A percentile compares a stretch with the other conserved stretches of the same genome.
These are phyloP conservation scores for Apodemia duryi DNA, from an alignment of 2,888 invertebrate genomes.

Conservation along the genomic window DNA sequence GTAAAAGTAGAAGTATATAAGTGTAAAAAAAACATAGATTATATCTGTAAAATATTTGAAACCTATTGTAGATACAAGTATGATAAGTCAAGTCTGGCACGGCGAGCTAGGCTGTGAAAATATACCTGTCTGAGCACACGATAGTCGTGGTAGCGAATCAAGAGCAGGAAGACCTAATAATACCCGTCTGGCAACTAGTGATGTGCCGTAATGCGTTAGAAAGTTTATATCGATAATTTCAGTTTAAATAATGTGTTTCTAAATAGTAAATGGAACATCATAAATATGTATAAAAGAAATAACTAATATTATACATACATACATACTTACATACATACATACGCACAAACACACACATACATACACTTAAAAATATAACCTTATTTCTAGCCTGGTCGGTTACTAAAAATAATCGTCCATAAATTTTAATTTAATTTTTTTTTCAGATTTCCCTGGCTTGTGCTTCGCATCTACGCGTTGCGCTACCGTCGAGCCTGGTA, in stretches of 20 bases:
- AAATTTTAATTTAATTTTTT: background rate
- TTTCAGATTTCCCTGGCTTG: constrained; percentile 91
- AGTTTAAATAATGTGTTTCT: constrained; percentile 16
- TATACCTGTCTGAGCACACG: constrained; percentile 38
- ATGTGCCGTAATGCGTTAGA: constrained; percentile 28
- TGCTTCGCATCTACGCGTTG: constrained; percentile 95
- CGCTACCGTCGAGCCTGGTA: constrained; percentile 91
- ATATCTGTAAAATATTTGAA: background rate
- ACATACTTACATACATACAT: no score
- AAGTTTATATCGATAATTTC: constrained; percentile 27
- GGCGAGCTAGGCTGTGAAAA: constrained; percentile 29
- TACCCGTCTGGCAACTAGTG: constrained; percentile 66
- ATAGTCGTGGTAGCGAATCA: constrained; percentile 60
- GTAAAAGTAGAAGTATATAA: no score
- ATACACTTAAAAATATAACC: no score
- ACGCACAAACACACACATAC: no score
- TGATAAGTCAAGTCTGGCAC: constrained; percentile 16
- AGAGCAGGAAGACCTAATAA: constrained; percentile 75
- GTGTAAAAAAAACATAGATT: background rate
- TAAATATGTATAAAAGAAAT: no score
- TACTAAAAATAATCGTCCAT: no score
- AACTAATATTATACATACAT: background rate
- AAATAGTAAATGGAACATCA: background rate
- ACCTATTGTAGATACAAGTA: constrained; percentile 4
- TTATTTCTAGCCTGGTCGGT: no score